phyloP scores from a whole-genome alignment of 2,797 vertebrate species.

The Scolopax bukidnonensis region DNA sequence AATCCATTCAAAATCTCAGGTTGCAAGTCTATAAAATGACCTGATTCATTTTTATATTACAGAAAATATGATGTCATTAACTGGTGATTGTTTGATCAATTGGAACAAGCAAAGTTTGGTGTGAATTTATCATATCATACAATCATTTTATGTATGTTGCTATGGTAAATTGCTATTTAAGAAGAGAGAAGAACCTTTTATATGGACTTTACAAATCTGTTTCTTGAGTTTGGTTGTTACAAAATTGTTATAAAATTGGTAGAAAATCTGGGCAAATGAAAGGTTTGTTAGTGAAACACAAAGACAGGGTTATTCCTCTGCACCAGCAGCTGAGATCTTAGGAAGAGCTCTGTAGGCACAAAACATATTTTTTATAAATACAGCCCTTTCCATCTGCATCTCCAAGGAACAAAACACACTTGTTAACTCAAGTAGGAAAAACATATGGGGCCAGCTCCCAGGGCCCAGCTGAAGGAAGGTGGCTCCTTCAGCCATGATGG shows the following conservation, averaged over 20 bases:
- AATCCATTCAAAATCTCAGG: neutral
- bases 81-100: neutral
- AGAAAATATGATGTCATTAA: neutral
- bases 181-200: neutral
- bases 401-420: neutral
- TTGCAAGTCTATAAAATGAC: neutral
- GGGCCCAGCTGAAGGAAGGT: neutral
- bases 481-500: neutral
- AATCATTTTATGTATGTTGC: neutral
- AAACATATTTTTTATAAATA: neutral
- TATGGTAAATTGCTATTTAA: neutral
- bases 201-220: neutral
- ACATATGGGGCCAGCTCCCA: neutral
- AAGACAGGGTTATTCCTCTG: neutral
- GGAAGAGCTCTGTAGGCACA: neutral
- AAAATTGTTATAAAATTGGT: neutral
- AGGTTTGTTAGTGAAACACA: neutral
- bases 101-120: neutral
- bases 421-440: accelerated
- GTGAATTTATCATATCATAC: neutral
- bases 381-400: neutral
- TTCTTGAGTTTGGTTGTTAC: neutral
- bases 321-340: neutral
- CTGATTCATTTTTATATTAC: neutral
- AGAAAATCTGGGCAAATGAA: neutral